A percentile compares a stretch with the other conserved stretches of the same genome.
Evolutionary conservation across 1,140 invertebrate genomes (phyloP).

Genomic region (Antheraea pernyi): DNA sequence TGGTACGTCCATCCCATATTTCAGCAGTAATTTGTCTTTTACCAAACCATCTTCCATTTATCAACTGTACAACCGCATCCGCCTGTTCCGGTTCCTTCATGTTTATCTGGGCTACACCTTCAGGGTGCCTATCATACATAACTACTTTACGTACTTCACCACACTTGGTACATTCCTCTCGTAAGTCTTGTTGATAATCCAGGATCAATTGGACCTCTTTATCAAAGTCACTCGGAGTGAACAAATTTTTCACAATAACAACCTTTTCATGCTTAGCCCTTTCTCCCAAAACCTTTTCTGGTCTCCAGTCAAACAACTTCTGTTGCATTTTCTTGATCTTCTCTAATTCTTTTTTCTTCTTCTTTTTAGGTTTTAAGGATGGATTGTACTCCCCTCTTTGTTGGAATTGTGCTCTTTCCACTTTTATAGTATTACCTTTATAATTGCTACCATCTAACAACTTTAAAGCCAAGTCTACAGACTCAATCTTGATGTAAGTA

Average conservation of each 20-base stretch:
- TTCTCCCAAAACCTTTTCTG: constrained; percentile 92
- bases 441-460: constrained; percentile 94
- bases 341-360: constrained; percentile 93
- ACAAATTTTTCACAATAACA: constrained; percentile 97
- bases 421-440: constrained; percentile 89
- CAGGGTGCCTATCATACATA: constrained; percentile 96
- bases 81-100: constrained; percentile 95
- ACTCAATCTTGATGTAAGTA: constrained; percentile 98
- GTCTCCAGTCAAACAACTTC: constrained; percentile 98
- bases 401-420: constrained; percentile 96
- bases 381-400: constrained; percentile 98
- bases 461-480: constrained; percentile 94
- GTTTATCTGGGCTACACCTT: constrained; percentile 95
- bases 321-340: constrained; percentile 96
- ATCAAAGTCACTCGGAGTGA: constrained; percentile 94
- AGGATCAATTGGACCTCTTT: constrained; percentile 92
- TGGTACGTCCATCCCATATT: constrained; percentile 97
- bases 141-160: constrained; percentile 95
- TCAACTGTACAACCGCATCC: constrained; percentile 91
- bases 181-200: constrained; percentile 94
- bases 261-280: constrained; percentile 93
- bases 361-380: constrained; percentile 94
- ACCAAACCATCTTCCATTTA: constrained; percentile 96
- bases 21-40: constrained; percentile 91
- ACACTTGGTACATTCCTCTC: constrained; percentile 94